phyloP scores from a whole-genome alignment of 2,888 invertebrate genomes.

The Volucella inflata region DNA sequence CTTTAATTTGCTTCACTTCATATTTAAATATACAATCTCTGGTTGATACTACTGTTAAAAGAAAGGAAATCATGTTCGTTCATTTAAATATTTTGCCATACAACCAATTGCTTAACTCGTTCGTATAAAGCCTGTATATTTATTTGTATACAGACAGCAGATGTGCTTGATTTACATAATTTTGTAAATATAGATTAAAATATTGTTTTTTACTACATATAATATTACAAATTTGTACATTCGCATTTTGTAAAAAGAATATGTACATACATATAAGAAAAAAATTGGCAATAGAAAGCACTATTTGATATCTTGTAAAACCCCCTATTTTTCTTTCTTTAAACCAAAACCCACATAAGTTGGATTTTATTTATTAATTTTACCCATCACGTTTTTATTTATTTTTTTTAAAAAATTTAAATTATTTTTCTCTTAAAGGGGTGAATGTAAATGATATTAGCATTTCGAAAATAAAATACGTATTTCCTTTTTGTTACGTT shows the following conservation, averaged over 20 bases:
- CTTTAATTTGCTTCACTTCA: constrained; percentile 19
- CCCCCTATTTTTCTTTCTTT: neutral
- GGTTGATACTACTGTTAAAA: neutral
- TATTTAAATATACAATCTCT: constrained; percentile 7
- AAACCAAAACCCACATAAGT: constrained; percentile 2
- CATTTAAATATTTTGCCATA: constrained; percentile 29
- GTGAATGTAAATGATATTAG: neutral
- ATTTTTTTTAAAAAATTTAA: neutral
- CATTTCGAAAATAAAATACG: neutral
- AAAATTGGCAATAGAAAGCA: constrained; percentile 78
- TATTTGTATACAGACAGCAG: neutral
- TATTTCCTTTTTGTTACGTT: constrained; percentile 5
- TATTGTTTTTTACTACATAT: constrained; percentile 19
- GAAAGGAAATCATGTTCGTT: neutral
- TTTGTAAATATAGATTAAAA: constrained; percentile 17
- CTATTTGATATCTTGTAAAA: constrained; percentile 31
- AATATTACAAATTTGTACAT: constrained; percentile 13
- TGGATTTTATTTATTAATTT: constrained; percentile 2
- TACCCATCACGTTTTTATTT: neutral
- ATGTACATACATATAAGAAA: constrained; percentile 70
- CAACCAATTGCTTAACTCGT: constrained; percentile 17
- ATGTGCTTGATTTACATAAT: constrained; percentile 25
- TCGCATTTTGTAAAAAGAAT: neutral
- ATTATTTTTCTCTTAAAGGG: neutral
- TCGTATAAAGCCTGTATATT: constrained; percentile 1